Conservation (phyloP, 1,140 invertebrate species). For the Macrosteles quadrilineatus region DNA sequence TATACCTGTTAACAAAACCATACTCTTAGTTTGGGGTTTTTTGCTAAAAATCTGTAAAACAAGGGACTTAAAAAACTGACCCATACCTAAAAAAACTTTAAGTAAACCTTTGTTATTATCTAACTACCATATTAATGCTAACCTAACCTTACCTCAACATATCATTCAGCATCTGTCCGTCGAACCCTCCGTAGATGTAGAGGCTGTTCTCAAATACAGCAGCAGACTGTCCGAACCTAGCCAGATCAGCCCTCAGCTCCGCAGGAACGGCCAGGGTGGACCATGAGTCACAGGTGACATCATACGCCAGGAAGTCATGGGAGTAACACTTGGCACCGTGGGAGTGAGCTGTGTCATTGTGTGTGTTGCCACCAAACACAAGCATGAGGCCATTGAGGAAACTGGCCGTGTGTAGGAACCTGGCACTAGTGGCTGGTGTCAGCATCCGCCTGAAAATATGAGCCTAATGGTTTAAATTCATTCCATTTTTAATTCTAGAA, state of each 20-base stretch:
- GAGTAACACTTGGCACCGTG: conserved; percentile 88
- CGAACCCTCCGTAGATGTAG: conserved; percentile 79
- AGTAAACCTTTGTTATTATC: too few relatives aligned
- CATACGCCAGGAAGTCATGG: conserved; percentile 82
- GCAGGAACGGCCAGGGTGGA: conserved; percentile 57
- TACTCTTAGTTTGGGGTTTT: background rate
- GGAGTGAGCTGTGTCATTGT: conserved; percentile 87
- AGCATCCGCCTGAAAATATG: conserved; percentile 64
- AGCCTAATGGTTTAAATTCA: conserved; percentile 14
- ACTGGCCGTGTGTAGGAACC: conserved; percentile 86
- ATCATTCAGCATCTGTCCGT: conserved; percentile 81
- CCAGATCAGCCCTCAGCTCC: conserved; percentile 64
- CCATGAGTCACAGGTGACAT: conserved; percentile 81
- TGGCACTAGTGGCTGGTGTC: conserved; percentile 71
- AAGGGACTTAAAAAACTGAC: too few relatives aligned
- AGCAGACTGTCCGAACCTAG: conserved; percentile 79
- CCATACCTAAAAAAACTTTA: background rate
- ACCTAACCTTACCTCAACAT: conserved; percentile 70
- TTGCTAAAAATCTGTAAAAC: too few relatives aligned
- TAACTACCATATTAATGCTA: too few relatives aligned
- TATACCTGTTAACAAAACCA: conserved; percentile 56
- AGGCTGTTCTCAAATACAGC: conserved; percentile 70
- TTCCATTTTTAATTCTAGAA: too few relatives aligned
- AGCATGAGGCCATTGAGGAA: conserved; percentile 86
- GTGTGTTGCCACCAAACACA: conserved; percentile 93